These are phyloP conservation scores for Anas platyrhynchos DNA, from an alignment of 2,113 vertebrate genomes.

Conservation along the genomic window DNA sequence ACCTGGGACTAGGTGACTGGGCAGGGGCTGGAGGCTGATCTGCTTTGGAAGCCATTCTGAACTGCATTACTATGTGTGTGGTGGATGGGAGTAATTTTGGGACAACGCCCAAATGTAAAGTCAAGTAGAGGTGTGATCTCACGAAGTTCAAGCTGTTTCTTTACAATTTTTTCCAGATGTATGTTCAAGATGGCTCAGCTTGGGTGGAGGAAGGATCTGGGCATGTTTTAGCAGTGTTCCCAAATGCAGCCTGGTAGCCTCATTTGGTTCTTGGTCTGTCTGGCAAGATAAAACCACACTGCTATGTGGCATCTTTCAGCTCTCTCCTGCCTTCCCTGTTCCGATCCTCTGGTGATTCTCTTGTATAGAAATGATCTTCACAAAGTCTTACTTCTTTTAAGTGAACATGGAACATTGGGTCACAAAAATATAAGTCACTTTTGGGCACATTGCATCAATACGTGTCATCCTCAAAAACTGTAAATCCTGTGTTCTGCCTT, in stretches of 20 bases:
- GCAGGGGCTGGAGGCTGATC: background rate
- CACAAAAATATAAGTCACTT: background rate
- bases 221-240: background rate
- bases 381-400: background rate
- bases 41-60: background rate
- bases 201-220: background rate
- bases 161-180: slow-evolving; percentile 10
- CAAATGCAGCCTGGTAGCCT: background rate
- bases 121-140: slow-evolving; percentile 10
- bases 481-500: background rate
- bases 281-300: background rate
- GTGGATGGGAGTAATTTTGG: background rate
- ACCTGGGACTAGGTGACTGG: background rate
- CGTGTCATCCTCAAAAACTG: background rate
- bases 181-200: background rate
- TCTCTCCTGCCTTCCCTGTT: background rate
- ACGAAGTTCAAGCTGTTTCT: slow-evolving; percentile 4
- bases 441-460: background rate
- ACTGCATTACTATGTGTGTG: background rate
- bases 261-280: background rate
- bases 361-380: background rate
- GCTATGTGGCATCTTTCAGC: background rate
- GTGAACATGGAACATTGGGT: background rate
- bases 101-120: slow-evolving; percentile 11
- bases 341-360: background rate